phyloP scores from a whole-genome alignment of 92 coral and sea anemone species.

The Porites cylindrica region DNA sequence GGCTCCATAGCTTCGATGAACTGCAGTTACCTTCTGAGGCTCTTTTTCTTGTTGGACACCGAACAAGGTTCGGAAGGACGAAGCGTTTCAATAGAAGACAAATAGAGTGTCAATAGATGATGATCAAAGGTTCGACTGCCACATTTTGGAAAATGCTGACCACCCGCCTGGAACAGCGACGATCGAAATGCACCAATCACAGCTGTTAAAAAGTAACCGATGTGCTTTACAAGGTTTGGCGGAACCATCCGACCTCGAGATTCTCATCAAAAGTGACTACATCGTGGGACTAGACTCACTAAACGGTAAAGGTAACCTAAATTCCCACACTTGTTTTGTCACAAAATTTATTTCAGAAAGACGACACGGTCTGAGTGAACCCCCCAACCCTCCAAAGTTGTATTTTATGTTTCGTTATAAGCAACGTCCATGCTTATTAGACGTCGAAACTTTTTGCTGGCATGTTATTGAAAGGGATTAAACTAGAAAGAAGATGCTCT shows the following conservation, averaged over 20 bases:
- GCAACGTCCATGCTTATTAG: neutral
- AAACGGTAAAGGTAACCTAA: neutral
- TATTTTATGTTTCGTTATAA: neutral
- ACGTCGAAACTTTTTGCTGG: slow-evolving; percentile 10
- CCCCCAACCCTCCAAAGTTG: slow-evolving; percentile 4
- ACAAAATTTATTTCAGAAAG: neutral
- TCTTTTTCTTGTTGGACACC: slow-evolving; percentile 50
- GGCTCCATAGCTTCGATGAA: slow-evolving; percentile 37
- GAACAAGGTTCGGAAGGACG: slow-evolving; percentile 60
- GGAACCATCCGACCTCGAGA: neutral
- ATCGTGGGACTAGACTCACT: neutral
- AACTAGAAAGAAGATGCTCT: too few species aligned
- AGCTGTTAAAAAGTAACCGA: neutral
- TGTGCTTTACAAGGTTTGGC: neutral
- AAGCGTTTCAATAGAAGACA: slow-evolving; percentile 35
- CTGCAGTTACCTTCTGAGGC: slow-evolving; percentile 59
- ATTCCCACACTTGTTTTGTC: neutral
- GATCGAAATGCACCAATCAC: slow-evolving; percentile 15
- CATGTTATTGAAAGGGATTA: neutral
- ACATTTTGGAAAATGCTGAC: neutral
- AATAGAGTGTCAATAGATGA: neutral
- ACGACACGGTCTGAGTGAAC: neutral
- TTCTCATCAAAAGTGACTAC: neutral
- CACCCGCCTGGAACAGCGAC: neutral
- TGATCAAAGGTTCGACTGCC: neutral